Conservation (phyloP, 2,113 vertebrate species). For the Microtus oregoni region DNA sequence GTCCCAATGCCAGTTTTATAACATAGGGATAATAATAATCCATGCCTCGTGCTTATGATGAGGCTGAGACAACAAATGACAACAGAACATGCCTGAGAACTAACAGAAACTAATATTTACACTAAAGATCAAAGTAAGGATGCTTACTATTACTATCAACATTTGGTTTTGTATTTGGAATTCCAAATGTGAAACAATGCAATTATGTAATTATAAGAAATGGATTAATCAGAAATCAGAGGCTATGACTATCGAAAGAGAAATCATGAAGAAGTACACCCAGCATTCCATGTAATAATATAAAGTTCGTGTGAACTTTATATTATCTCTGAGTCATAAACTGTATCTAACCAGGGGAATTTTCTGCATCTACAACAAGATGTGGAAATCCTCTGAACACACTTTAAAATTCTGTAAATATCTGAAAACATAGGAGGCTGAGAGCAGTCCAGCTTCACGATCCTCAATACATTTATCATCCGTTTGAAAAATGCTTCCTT, state of each 20-base stretch:
- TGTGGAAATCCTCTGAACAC: neutral
- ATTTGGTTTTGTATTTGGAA: conserved; percentile 15
- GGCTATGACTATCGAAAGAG: neutral
- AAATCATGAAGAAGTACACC: conserved; percentile 17
- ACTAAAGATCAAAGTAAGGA: conserved; percentile 27
- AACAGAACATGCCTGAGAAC: neutral
- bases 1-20: neutral
- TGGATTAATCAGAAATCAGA: neutral
- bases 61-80: neutral
- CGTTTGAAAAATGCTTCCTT: neutral
- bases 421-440: neutral
- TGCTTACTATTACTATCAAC: neutral
- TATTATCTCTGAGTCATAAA: neutral
- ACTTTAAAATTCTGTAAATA: neutral
- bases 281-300: neutral
- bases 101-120: neutral
- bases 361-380: neutral
- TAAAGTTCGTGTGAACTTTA: neutral
- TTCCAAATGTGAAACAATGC: neutral
- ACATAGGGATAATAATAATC: neutral
- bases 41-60: neutral
- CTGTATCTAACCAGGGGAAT: neutral
- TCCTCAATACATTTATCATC: neutral
- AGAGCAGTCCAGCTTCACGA: neutral
- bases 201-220: conserved; percentile 44